These are phyloP conservation scores for Onychomys leucogaster DNA, from an alignment of 2,797 vertebrate genomes.

Conservation along the genomic window DNA sequence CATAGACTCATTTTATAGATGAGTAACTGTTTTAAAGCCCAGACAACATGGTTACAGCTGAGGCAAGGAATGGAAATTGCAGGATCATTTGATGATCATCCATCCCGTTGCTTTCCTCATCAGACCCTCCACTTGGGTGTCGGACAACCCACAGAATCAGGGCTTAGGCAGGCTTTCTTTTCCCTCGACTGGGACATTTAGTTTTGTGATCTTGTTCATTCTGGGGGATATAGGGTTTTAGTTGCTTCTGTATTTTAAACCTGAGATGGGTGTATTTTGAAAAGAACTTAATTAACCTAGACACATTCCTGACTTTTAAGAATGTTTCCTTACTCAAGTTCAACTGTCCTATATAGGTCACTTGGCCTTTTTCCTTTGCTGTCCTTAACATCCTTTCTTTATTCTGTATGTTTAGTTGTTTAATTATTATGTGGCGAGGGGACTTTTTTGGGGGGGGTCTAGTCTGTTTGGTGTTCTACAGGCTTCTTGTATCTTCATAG, in stretches of 20 bases:
- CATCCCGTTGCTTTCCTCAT: background rate
- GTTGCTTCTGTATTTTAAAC: background rate
- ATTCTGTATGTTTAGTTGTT: too few species aligned
- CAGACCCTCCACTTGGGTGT: background rate
- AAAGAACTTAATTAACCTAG: conserved; percentile 47
- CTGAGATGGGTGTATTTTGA: background rate
- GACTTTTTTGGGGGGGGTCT: too few species aligned
- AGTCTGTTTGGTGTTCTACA: too few species aligned
- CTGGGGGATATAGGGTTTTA: background rate
- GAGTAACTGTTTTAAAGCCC: background rate
- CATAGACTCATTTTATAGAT: background rate
- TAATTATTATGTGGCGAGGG: too few species aligned
- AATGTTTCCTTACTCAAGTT: conserved; percentile 28
- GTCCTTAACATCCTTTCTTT: too few species aligned
- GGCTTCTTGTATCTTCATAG: too few species aligned
- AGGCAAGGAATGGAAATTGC: background rate
- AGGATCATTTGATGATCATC: background rate
- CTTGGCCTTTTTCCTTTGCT: too few species aligned
- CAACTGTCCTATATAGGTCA: background rate
- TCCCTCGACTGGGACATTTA: background rate
- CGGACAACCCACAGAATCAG: background rate
- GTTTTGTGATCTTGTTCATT: background rate
- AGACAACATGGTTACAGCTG: background rate
- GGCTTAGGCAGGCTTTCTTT: background rate
- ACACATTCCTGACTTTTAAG: background rate